phyloP scores from a whole-genome alignment of 2,888 invertebrate species.

The Chymomyza procnemis region DNA sequence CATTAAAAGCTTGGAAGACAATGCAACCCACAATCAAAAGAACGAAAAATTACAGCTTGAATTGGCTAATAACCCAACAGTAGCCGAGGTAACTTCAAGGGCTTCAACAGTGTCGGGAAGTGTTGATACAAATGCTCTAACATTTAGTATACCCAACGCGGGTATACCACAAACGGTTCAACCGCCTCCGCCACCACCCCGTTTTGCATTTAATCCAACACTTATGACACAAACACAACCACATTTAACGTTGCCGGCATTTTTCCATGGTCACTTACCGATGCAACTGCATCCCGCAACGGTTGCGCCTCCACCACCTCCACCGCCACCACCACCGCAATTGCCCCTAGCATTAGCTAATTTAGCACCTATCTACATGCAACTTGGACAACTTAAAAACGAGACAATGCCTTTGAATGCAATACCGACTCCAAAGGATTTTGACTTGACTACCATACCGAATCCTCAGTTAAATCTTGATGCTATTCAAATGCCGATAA shows the following conservation, averaged over 20 bases:
- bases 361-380: constrained; percentile 77
- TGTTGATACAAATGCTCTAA: constrained; percentile 40
- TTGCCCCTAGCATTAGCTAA: constrained; percentile 66
- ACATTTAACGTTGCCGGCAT: constrained; percentile 59
- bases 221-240: constrained; percentile 67
- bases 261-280: constrained; percentile 60
- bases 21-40: constrained; percentile 26
- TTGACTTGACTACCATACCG: constrained; percentile 82
- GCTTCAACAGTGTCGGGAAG: constrained; percentile 45
- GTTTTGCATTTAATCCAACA: constrained; percentile 59
- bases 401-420: constrained; percentile 82
- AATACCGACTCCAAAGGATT: constrained; percentile 82
- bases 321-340: constrained; percentile 70
- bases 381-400: constrained; percentile 78
- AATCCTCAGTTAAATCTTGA: constrained; percentile 82
- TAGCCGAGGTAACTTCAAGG: constrained; percentile 40
- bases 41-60: constrained; percentile 41
- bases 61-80: constrained; percentile 37
- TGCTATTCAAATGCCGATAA: constrained; percentile 80
- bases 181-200: constrained; percentile 53
- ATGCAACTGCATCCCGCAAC: constrained; percentile 75
- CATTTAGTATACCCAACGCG: constrained; percentile 49
- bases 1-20: constrained; percentile 37
- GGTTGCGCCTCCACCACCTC: constrained; percentile 69
- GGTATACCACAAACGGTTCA: constrained; percentile 41